These are phyloP conservation scores for Meganola albula DNA, from an alignment of 2,888 invertebrate genomes.

Conservation along the genomic window DNA sequence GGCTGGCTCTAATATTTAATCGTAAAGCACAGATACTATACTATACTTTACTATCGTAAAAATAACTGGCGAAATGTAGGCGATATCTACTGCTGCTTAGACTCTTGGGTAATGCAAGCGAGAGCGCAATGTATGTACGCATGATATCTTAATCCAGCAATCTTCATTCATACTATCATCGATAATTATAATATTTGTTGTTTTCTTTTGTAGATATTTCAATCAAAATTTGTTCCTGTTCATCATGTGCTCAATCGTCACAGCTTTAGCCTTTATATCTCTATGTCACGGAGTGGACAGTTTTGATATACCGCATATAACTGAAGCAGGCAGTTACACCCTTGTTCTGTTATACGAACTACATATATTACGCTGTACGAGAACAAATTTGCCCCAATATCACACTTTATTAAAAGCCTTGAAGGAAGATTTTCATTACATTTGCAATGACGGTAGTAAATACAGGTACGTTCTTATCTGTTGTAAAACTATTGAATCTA, in stretches of 20 bases:
- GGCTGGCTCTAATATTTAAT: too few species aligned
- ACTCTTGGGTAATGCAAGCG: too few species aligned
- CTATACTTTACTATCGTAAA: too few species aligned
- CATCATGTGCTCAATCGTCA: slow-evolving; percentile 1
- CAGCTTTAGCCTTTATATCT: slow-evolving; percentile 8
- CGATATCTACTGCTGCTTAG: too few species aligned
- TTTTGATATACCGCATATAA: slow-evolving; percentile 33
- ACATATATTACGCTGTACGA: slow-evolving; percentile 36
- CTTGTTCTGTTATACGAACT: slow-evolving; percentile 41
- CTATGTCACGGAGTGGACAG: slow-evolving; percentile 29
- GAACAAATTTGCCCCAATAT: slow-evolving; percentile 34
- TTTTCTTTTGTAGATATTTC: slow-evolving; percentile 29
- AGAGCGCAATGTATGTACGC: too few species aligned
- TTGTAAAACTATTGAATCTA: too few species aligned
- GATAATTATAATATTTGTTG: too few species aligned
- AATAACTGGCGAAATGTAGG: too few species aligned
- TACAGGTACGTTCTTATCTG: slow-evolving; percentile 14
- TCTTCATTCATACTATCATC: too few species aligned
- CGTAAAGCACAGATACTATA: too few species aligned
- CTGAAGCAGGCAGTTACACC: slow-evolving; percentile 43
- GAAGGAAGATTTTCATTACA: slow-evolving; percentile 43
- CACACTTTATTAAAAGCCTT: slow-evolving; percentile 34
- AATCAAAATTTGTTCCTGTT: slow-evolving; percentile 24
- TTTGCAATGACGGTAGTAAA: slow-evolving; percentile 29
- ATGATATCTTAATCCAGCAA: too few species aligned